phyloP scores from a whole-genome alignment of 2,113 vertebrate species.

The Panurus biarmicus region DNA sequence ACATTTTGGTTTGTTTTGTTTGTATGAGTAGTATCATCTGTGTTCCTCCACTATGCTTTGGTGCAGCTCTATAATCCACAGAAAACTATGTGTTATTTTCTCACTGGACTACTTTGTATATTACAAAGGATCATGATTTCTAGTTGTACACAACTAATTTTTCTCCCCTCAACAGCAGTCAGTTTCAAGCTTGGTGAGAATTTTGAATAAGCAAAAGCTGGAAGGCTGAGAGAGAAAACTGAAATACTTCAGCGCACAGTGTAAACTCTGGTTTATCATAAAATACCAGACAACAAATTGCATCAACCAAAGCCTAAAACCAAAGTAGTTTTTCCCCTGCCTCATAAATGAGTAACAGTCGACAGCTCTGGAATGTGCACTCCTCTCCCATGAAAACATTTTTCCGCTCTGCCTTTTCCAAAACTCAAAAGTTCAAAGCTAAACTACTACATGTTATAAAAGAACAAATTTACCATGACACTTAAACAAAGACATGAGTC shows the following conservation, averaged over 20 bases:
- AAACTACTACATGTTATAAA: conserved; percentile 65
- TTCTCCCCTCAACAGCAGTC: background rate
- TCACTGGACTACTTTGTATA: background rate
- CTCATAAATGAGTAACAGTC: conserved; percentile 38
- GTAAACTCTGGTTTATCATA: conserved; percentile 30
- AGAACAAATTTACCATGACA: conserved; percentile 70
- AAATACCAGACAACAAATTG: conserved; percentile 40
- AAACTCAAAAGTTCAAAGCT: conserved; percentile 74
- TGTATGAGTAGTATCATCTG: background rate
- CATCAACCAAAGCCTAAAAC: conserved; percentile 9
- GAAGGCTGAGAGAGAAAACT: background rate
- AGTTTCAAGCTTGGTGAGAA: background rate
- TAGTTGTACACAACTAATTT: background rate
- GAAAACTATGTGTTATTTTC: background rate
- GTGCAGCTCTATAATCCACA: background rate
- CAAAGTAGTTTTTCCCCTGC: background rate
- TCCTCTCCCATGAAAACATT: conserved; percentile 67
- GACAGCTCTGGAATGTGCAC: conserved; percentile 60
- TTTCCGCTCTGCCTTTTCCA: conserved; percentile 69
- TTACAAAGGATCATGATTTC: background rate
- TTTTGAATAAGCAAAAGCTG: background rate
- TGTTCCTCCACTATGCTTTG: background rate
- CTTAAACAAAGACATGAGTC: conserved; percentile 72
- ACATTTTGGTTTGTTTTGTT: background rate
- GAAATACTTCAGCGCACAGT: background rate